Percentiles rank a stretch among this genome's conserved stretches.
Conservation (phyloP, 2,113 vertebrate genomes). For the Nettapus auritus region DNA sequence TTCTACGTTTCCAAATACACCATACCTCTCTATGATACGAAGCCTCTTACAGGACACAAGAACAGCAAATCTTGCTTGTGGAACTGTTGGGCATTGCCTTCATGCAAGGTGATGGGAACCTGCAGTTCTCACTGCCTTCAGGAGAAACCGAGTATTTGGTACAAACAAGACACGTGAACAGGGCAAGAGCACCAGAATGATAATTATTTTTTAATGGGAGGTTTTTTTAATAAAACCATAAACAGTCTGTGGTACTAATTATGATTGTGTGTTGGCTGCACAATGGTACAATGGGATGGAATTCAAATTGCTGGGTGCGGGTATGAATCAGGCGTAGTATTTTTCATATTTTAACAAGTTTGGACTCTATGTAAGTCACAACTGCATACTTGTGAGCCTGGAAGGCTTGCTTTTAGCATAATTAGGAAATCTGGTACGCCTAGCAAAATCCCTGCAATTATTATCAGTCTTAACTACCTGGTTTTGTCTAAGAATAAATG, state of each 20-base stretch:
- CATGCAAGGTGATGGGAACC: neutral
- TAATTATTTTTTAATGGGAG: no score
- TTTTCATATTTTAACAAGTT: neutral
- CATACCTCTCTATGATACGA: neutral
- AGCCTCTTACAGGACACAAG: fast-evolving
- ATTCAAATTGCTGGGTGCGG: neutral
- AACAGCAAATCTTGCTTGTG: neutral
- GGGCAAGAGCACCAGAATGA: neutral
- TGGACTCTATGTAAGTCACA: neutral
- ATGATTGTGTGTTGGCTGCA: fast-evolving
- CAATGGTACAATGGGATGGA: neutral
- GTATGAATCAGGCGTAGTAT: neutral
- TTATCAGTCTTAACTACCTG: neutral
- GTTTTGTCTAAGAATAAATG: neutral
- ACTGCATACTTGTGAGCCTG: neutral
- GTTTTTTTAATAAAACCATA: neutral
- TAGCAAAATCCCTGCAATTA: neutral
- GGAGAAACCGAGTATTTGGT: neutral
- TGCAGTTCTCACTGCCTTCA: neutral
- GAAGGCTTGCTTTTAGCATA: neutral
- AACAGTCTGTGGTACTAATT: neutral
- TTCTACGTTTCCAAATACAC: neutral
- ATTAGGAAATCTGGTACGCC: neutral
- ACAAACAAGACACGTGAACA: fast-evolving
- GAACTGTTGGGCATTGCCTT: neutral